Conservation (phyloP, 2,113 vertebrate genomes). For the Arenaria interpres region DNA sequence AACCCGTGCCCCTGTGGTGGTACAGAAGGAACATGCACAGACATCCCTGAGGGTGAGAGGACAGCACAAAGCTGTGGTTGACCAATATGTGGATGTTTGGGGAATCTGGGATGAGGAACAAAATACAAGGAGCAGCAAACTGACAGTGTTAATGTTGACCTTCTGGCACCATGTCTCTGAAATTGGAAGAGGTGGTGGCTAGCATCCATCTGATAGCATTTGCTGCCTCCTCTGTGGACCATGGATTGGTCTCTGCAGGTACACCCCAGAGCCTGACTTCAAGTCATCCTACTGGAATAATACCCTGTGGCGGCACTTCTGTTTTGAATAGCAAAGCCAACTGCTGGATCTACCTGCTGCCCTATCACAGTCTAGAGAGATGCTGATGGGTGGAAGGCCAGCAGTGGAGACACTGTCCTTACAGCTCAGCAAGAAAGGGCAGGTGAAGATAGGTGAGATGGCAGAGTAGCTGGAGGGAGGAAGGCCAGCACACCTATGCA, state of each 20-base stretch:
- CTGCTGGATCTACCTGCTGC: not conserved
- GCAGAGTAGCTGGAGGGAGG: not conserved
- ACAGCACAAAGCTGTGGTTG: not conserved
- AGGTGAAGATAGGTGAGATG: not conserved
- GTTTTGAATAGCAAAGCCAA: not conserved
- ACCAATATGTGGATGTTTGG: no score
- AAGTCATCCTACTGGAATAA: not conserved
- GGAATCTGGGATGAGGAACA: not conserved
- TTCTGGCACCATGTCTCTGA: not conserved
- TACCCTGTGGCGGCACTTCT: not conserved
- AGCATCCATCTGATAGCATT: not conserved
- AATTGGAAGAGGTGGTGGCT: not conserved
- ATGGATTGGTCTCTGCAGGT: not conserved
- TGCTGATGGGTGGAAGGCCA: not conserved
- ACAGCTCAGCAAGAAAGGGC: not conserved
- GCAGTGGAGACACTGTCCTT: rapidly evolving
- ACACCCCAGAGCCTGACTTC: not conserved
- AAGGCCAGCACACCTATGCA: not conserved
- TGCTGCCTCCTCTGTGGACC: not conserved
- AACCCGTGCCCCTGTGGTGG: not conserved
- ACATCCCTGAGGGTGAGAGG: not conserved
- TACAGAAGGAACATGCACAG: not conserved
- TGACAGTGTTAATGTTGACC: not conserved
- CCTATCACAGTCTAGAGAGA: not conserved
- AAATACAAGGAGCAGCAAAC: not conserved